Evolutionary conservation across 2,113 vertebrate genomes (phyloP), one percentile per base, ranked within the genome.

Genomic region (Gambusia holbrooki): DNA sequence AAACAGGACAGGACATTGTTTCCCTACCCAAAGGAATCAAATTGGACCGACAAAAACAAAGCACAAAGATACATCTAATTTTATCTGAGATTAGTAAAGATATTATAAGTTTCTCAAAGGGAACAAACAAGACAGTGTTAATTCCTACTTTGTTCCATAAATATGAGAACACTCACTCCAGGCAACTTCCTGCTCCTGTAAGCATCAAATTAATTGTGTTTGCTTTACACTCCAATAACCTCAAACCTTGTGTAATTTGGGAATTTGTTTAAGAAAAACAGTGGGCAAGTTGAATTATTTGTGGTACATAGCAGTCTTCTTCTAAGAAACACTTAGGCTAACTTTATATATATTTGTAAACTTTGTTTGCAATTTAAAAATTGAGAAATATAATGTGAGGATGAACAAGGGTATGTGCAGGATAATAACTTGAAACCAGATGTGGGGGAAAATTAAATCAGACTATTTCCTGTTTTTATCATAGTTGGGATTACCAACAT

Each of bases 181-280:
- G 83, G 74, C 80, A 25, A 83, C 87, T 77, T 88, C 79, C 88
- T 89, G 79, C 66, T 79, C 62, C 79, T 87, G 76, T 71, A 83
- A 82, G 71, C 70, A 54, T 40, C 62, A 29, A 63, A 66, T 79
- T 85, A 86, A 88, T 75, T 82, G 77, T 84, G 88, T 88, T 89
- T 87, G 83, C 85, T 89, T 89, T 83, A 71, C 30, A 54, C 40
- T 73, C 66, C 60, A 60, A 70, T 77, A 78, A 84, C 73, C 71
- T 73, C 72, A 81, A 82, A 74, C 68, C 76, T 33, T 82, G 32
- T 76, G 79, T 58, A 62, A 35, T 77, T 76, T 72, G 77, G 65
- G 82, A 80, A 32, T 78, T 86, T 71, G 40, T 79, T 79, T 10
- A 81, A 75, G 51, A 72, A 29, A 71, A 30, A 42, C 40, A 42